Percentiles rank a stretch among this genome's conserved stretches.
Conservation (phyloP, 1,140 invertebrate species). For the Papilio xuthus region DNA sequence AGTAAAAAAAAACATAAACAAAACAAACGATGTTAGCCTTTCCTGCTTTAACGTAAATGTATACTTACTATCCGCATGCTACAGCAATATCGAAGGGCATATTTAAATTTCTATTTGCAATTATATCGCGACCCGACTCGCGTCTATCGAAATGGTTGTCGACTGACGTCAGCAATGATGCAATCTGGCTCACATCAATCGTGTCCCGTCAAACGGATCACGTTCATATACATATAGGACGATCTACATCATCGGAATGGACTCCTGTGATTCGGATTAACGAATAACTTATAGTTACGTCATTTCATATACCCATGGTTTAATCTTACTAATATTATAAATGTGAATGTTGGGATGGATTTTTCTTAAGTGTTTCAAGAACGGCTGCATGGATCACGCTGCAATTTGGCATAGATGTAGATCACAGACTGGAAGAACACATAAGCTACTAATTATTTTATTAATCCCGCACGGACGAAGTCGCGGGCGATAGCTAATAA, state of each 20-base stretch:
- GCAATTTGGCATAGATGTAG: no score
- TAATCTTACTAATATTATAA: no score
- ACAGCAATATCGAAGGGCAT: conserved; percentile 62
- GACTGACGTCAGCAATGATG: conserved; percentile 75
- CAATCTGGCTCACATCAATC: conserved; percentile 67
- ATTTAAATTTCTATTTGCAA: conserved; percentile 69
- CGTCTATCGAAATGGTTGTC: conserved; percentile 59
- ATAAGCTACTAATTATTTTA: no score
- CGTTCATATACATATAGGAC: conserved; percentile 41
- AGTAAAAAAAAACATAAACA: not conserved
- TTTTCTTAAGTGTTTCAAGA: no score
- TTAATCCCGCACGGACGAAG: no score
- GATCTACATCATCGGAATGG: conserved; percentile 26
- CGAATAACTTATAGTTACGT: conserved; percentile 5
- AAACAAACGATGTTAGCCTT: not conserved
- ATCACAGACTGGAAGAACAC: no score
- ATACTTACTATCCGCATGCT: conserved; percentile 21
- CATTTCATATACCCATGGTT: not conserved
- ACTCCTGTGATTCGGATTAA: conserved; percentile 17
- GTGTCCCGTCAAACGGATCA: conserved; percentile 54
- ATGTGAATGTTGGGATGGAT: no score
- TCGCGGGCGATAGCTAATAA: no score
- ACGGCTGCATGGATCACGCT: no score
- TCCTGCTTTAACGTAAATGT: conserved; percentile 30
- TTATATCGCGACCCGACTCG: conserved; percentile 53